A percentile compares a stretch with the other conserved stretches of the same genome.
phyloP scores from a whole-genome alignment of 2,888 invertebrate species.

The Parnassius orleans region DNA sequence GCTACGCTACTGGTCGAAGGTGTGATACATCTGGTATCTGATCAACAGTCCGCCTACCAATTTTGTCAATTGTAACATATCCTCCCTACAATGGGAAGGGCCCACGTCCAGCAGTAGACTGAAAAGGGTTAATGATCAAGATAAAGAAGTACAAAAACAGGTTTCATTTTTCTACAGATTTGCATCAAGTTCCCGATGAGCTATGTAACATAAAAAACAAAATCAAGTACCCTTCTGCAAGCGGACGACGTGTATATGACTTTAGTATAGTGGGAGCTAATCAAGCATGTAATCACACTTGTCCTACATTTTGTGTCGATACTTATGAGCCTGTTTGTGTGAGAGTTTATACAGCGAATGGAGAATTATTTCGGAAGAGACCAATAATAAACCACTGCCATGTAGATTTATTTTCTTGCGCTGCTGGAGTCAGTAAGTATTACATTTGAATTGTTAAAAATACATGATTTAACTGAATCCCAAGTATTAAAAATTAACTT shows the following conservation, averaged over 20 bases:
- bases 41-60: too few relatives aligned
- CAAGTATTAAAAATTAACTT: too few relatives aligned
- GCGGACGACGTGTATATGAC: conserved; percentile 49
- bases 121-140: too few relatives aligned
- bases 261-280: conserved; percentile 59
- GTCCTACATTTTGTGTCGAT: conserved; percentile 64
- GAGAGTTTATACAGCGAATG: background rate
- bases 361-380: conserved; percentile 25
- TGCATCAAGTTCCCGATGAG: conserved; percentile 42
- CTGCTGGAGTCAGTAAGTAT: conserved; percentile 60
- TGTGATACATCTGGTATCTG: too few relatives aligned
- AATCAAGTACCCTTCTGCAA: conserved; percentile 2
- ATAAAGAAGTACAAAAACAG: too few relatives aligned
- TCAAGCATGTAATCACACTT: conserved; percentile 66
- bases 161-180: conserved; percentile 36
- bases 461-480: too few relatives aligned
- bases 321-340: conserved; percentile 65
- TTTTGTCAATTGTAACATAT: too few relatives aligned
- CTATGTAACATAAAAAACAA: conserved; percentile 38
- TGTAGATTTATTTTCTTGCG: conserved; percentile 66
- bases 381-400: conserved; percentile 72
- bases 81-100: too few relatives aligned
- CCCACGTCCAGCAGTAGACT: too few relatives aligned
- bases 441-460: too few relatives aligned
- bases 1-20: too few relatives aligned